Evolutionary conservation across 2,797 vertebrate species (phyloP).

Genomic region (Coregonus ussuriensis): DNA sequence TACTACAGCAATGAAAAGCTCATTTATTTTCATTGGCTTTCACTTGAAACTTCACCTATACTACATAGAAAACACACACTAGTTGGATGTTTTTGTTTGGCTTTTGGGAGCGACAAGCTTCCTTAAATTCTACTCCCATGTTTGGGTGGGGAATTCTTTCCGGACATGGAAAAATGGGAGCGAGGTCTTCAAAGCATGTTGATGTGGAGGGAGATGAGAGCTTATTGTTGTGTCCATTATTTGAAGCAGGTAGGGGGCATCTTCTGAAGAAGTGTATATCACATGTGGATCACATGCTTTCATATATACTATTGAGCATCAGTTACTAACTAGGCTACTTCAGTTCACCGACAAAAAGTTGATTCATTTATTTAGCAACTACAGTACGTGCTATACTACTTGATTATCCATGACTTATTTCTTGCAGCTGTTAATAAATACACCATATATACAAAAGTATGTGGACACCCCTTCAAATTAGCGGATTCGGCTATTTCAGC

Average conservation of each 20-base stretch:
- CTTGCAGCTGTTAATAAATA: too few species aligned
- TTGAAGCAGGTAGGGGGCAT: neutral
- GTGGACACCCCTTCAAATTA: too few species aligned
- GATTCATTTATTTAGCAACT: too few species aligned
- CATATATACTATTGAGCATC: neutral
- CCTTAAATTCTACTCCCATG: conserved; percentile 26
- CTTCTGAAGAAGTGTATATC: neutral
- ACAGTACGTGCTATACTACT: too few species aligned
- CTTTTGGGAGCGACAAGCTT: conserved; percentile 27
- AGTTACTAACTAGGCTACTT: neutral
- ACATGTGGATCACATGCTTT: neutral
- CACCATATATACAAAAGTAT: too few species aligned
- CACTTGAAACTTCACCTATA: conserved; percentile 20
- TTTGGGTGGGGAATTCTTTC: conserved; percentile 38
- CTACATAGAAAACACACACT: neutral
- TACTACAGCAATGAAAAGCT: neutral
- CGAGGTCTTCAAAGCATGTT: neutral
- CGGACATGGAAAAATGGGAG: neutral
- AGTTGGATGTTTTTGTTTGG: conserved; percentile 49
- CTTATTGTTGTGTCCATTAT: neutral
- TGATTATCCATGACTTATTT: too few species aligned
- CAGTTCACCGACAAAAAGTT: too few species aligned
- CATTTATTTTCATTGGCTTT: conserved; percentile 30
- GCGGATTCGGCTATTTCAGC: too few species aligned
- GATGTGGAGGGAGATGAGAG: neutral